Percentiles rank a stretch among this genome's conserved stretches.
phyloP scores from a whole-genome alignment of 2,888 invertebrate genomes.

The Coecobrya sp. region DNA sequence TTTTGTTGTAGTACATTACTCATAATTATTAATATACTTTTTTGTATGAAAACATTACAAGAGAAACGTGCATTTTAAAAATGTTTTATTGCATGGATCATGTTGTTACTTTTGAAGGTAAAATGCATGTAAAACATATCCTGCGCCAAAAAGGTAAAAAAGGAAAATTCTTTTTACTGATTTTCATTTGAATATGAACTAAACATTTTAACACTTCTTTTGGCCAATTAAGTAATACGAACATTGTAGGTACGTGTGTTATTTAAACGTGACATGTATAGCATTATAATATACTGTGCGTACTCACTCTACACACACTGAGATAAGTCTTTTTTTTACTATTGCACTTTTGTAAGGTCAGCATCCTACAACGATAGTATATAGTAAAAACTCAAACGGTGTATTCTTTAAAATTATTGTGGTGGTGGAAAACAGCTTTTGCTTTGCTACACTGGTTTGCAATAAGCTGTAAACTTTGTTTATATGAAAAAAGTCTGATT shows the following conservation, averaged over 20 bases:
- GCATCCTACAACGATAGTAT: neutral
- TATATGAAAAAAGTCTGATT: conserved; percentile 51
- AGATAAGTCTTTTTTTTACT: too few species aligned
- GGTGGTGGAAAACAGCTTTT: conserved; percentile 29
- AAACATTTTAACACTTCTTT: neutral
- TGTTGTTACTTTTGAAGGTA: conserved; percentile 3
- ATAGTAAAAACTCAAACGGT: conserved; percentile 27
- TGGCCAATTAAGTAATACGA: conserved; percentile 35
- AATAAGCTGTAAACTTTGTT: neutral
- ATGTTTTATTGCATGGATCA: conserved; percentile 12
- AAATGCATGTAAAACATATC: neutral
- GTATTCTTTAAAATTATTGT: conserved; percentile 22
- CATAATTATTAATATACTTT: conserved; percentile 5
- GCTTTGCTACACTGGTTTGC: neutral
- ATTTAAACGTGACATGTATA: neutral
- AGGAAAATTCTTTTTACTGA: neutral
- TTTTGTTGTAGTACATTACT: neutral
- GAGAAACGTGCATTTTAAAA: conserved; percentile 36
- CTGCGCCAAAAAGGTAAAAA: neutral
- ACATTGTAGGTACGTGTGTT: neutral
- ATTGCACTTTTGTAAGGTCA: neutral
- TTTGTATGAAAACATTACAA: conserved; percentile 4
- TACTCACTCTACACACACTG: neutral
- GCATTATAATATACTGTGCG: too few species aligned
- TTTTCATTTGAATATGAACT: neutral